These are phyloP conservation scores for Blera fallax DNA, from an alignment of 2,888 invertebrate genomes.

Conservation along the genomic window DNA sequence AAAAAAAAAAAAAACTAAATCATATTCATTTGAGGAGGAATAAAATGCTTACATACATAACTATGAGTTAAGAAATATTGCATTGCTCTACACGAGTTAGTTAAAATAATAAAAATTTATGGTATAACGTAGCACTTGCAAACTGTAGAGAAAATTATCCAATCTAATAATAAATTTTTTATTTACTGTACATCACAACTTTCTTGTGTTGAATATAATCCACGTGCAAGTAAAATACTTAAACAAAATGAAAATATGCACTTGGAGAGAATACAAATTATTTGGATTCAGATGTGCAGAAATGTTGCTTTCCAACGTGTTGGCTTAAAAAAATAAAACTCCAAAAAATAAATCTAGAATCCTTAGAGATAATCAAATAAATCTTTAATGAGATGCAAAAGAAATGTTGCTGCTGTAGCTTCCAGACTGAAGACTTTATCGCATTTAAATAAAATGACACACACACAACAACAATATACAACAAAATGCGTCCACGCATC, in stretches of 20 bases:
- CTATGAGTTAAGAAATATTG: slow-evolving; percentile 15
- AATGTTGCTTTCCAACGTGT: background rate
- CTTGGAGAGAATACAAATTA: background rate
- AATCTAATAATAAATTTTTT: background rate
- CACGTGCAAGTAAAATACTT: background rate
- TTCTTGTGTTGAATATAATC: background rate
- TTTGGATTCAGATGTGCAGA: background rate
- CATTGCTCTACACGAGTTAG: slow-evolving; percentile 11
- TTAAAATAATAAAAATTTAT: background rate
- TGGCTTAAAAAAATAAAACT: background rate
- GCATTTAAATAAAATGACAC: slow-evolving; percentile 28
- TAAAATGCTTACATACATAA: background rate
- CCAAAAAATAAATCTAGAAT: slow-evolving; percentile 1
- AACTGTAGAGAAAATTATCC: background rate
- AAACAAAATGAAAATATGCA: background rate
- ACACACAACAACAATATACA: slow-evolving; percentile 32
- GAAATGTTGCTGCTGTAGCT: background rate
- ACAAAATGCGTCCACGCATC: slow-evolving; percentile 65
- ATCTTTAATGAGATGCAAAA: slow-evolving; percentile 25
- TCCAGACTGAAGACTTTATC: background rate
- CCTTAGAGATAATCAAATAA: slow-evolving; percentile 27
- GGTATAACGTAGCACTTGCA: background rate
- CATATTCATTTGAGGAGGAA: background rate
- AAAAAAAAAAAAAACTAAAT: background rate
- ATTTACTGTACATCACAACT: background rate